phyloP scores from a whole-genome alignment of 2,113 vertebrate species.

The Forbesichthys papilliferus region DNA sequence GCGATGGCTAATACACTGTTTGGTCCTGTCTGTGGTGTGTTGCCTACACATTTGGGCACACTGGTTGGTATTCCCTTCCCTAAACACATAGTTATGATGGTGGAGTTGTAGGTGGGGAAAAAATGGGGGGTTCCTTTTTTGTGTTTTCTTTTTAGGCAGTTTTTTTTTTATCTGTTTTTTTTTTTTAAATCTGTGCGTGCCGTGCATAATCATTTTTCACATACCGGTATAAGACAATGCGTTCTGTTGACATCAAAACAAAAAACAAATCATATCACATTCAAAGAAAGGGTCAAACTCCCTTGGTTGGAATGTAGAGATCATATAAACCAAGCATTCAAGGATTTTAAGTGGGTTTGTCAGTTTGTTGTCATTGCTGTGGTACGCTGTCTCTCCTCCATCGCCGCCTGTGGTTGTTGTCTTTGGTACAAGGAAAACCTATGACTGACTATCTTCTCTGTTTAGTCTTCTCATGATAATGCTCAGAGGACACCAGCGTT shows the following conservation, averaged over 20 bases:
- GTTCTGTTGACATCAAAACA: slow-evolving; percentile 70
- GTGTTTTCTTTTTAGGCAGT: slow-evolving; percentile 30
- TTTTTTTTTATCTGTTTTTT: slow-evolving; percentile 13
- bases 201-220: slow-evolving; percentile 70
- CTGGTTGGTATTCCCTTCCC: slow-evolving; percentile 63
- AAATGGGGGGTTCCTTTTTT: slow-evolving; percentile 51
- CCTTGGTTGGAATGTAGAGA: slow-evolving; percentile 85
- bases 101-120: slow-evolving; percentile 76
- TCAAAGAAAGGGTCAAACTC: slow-evolving; percentile 77
- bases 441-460: slow-evolving; percentile 40
- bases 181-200: slow-evolving; percentile 57
- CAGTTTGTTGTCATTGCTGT: slow-evolving; percentile 52
- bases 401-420: slow-evolving; percentile 31
- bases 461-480: slow-evolving; percentile 34
- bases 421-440: slow-evolving; percentile 73
- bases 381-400: slow-evolving; percentile 43
- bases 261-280: slow-evolving; percentile 73
- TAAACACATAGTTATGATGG: slow-evolving; percentile 72
- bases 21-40: slow-evolving; percentile 69
- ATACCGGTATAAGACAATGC: slow-evolving; percentile 69
- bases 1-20: slow-evolving; percentile 73
- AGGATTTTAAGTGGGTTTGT: slow-evolving; percentile 39
- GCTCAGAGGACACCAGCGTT: slow-evolving; percentile 50
- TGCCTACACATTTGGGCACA: slow-evolving; percentile 71
- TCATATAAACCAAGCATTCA: slow-evolving; percentile 74